Evolutionary conservation across 2,888 invertebrate species (phyloP), one percentile per base, ranked within the genome.

Genomic region (Rotaria sp.): DNA sequence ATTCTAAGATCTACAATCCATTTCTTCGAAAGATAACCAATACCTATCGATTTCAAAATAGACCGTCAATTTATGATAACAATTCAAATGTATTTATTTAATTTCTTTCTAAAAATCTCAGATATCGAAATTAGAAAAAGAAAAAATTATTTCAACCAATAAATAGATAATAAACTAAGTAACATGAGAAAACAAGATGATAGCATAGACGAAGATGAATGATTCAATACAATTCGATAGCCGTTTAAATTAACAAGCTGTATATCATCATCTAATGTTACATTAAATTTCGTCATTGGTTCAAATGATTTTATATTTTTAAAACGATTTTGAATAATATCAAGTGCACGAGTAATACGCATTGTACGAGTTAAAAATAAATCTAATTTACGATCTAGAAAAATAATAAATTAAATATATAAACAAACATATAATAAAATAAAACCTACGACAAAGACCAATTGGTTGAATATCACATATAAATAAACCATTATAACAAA

Each of bases 11-110:
- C 67, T 11, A n/a, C n/a, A n/a, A n/a, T n/a, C n/a, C n/a, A n/a
- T 41, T 41, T 41, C 41, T 5, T 41, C 41, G 8, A 41, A 41
- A 41, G 8, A 52, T 3, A 59, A 84, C 57, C 15, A 41, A 3
- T 4, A 18, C 75, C 87, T 5, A 41, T 85, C 84, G 87, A 88
- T 52, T 87, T 90, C 85, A 87, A 85, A 7, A 89, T 89, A 1
- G 88, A 90, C 85, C 90, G 89, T 74, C 90, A 90, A 1, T 90
- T 90, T 88, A 57, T 90, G 84, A 89, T 90, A 87, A 87, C 89
- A 80, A 90, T 90, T 85, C 85, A 87, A 30, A 87, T 88, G n/a
- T n/a, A n/a, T 50, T 10, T 15, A 50, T 13, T 50, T 18, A 50
- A 50, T 50, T 18, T 50, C 50, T 18, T 50, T 50, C 50, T 50